Evolutionary conservation across 2,797 vertebrate genomes (phyloP).

Genomic region (Odontamblyopus rebecca): DNA sequence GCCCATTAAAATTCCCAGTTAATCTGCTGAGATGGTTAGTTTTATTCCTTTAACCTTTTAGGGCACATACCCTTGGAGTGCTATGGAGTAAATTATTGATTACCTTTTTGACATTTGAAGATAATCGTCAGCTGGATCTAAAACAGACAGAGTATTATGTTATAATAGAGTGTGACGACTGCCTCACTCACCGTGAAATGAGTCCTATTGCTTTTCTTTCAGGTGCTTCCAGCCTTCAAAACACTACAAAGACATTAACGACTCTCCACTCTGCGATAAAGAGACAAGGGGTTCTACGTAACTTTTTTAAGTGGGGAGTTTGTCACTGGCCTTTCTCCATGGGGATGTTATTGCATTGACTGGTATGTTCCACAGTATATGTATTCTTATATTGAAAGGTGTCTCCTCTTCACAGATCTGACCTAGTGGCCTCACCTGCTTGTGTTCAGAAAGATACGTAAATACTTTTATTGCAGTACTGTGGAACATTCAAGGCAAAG

Average conservation of each 20-base stretch:
- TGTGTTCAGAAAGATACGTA: too few species aligned
- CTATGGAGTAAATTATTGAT: not conserved
- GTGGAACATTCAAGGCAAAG: too few species aligned
- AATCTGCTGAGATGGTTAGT: not conserved
- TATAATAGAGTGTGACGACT: not conserved
- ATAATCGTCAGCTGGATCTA: not conserved
- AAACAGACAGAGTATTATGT: not conserved
- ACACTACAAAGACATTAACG: not conserved
- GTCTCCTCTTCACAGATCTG: too few species aligned
- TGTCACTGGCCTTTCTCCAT: too few species aligned
- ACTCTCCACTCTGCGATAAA: not conserved
- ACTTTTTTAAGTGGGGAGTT: too few species aligned
- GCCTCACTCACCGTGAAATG: constrained; percentile 12
- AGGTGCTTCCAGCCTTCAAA: not conserved
- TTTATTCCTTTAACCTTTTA: constrained; percentile 6
- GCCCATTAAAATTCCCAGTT: not conserved
- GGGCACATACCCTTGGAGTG: not conserved
- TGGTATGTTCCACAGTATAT: too few species aligned
- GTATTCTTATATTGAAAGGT: too few species aligned
- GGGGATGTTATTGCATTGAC: too few species aligned
- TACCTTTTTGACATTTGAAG: constrained; percentile 9
- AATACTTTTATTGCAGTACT: too few species aligned
- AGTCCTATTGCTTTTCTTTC: constrained; percentile 2
- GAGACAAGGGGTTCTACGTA: not conserved
- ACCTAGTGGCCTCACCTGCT: too few species aligned